Percentiles rank a stretch among this genome's conserved stretches.
Evolutionary conservation across 2,888 invertebrate species (phyloP).

Genomic region (Nematopogon swammerdamellus): DNA sequence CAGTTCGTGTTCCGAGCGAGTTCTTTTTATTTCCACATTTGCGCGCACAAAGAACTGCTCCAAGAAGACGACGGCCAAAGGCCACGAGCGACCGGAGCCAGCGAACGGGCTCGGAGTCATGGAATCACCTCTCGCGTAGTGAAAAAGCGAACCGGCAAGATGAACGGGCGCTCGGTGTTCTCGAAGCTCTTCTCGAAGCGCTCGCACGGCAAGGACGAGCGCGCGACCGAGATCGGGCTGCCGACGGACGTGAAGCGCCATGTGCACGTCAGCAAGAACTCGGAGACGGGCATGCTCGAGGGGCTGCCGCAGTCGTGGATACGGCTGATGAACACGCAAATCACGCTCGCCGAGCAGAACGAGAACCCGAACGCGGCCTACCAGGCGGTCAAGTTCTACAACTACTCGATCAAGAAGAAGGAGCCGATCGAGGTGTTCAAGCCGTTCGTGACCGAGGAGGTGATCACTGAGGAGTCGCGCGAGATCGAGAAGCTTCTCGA

Average conservation of each 20-base stretch:
- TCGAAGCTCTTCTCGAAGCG: conserved; percentile 50
- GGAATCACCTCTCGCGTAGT: background rate
- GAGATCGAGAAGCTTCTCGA: conserved; percentile 75
- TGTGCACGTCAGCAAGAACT: conserved; percentile 84
- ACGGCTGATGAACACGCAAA: conserved; percentile 74
- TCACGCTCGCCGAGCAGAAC: conserved; percentile 82
- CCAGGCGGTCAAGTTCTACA: conserved; percentile 87
- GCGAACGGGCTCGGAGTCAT: background rate
- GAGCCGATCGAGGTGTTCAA: conserved; percentile 71
- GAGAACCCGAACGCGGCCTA: conserved; percentile 88
- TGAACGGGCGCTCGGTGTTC: conserved; percentile 50
- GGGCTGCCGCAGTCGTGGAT: conserved; percentile 86
- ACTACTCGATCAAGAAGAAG: conserved; percentile 82
- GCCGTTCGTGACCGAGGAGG: conserved; percentile 76
- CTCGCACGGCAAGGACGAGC: conserved; percentile 40
- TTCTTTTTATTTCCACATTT: conserved; percentile 12
- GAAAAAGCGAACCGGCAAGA: conserved; percentile 11
- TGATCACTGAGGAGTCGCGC: conserved; percentile 78
- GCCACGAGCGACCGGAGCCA: background rate
- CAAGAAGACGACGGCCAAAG: no score
- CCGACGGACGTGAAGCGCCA: conserved; percentile 85
- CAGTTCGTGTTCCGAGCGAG: no score
- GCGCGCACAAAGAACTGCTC: conserved; percentile 1
- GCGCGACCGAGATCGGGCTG: conserved; percentile 69
- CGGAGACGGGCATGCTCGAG: conserved; percentile 76